Evolutionary conservation across 2,797 vertebrate genomes (phyloP).

Genomic region (Chaetophractus vellerosus): DNA sequence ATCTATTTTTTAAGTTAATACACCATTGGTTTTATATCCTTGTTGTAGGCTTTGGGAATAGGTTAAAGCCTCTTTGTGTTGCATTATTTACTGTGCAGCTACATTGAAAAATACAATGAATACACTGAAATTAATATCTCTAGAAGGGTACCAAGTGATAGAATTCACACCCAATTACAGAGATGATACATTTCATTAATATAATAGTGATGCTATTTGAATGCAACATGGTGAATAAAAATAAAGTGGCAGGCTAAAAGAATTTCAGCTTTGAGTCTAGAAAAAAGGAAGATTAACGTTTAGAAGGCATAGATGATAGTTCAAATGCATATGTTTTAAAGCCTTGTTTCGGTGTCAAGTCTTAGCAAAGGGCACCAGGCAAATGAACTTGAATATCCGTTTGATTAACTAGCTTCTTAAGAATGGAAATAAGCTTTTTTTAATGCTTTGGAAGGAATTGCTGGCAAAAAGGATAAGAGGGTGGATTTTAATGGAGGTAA

Average conservation of each 20-base stretch:
- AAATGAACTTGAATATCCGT: constrained; percentile 82
- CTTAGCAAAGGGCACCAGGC: constrained; percentile 78
- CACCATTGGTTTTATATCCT: constrained; percentile 73
- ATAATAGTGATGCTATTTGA: constrained; percentile 63
- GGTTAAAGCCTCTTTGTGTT: constrained; percentile 69
- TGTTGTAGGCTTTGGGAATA: constrained; percentile 73
- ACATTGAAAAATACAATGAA: constrained; percentile 53
- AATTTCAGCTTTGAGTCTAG: constrained; percentile 70
- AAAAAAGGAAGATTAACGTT: constrained; percentile 61
- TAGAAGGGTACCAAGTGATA: constrained; percentile 61
- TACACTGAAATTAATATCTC: constrained; percentile 76
- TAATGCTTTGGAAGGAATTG: constrained; percentile 83
- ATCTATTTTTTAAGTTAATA: constrained; percentile 83
- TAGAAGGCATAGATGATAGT: constrained; percentile 23
- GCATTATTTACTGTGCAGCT: constrained; percentile 79
- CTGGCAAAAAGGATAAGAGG: constrained; percentile 85
- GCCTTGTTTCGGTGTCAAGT: constrained; percentile 67
- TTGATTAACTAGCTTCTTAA: constrained; percentile 86
- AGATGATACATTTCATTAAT: constrained; percentile 59
- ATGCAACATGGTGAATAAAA: constrained; percentile 61
- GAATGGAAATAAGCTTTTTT: constrained; percentile 84
- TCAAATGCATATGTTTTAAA: not conserved
- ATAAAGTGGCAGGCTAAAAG: constrained; percentile 46
- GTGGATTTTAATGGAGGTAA: constrained; percentile 87
- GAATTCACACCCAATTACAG: constrained; percentile 69